Evolutionary conservation across 1,140 invertebrate genomes (phyloP), one percentile per base, ranked within the genome.

Genomic region (Pseudomyrmex pallidus): DNA sequence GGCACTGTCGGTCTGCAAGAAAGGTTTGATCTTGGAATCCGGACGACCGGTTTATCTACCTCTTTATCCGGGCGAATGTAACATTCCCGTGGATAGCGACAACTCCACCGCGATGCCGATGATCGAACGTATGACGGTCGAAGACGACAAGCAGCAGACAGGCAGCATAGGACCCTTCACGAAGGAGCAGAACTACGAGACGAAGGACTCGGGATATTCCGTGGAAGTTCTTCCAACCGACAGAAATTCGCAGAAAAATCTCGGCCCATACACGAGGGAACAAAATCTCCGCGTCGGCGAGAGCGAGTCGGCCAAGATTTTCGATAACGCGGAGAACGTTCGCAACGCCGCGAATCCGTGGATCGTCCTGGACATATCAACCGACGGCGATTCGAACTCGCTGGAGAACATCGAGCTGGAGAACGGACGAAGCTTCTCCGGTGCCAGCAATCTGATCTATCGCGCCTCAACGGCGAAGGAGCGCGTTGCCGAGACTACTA

Each of bases 1-100:
- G 90, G 96, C 96, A 17, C 95, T 96, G 35, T 98, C 97, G 0
- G 95, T 98, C 46, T 98, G 98, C 89, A 96, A 96, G 57, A 96
- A 96, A 87, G 96, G 96, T 48, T 93, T 98, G 8, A 95, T 96
- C 46, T 92, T 98, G n/a, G 96, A 97, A 87, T 97, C 97, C 1
- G 97, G 96, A 7, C 95, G 95, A 62, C 95, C 97, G 0, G 95
- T 97, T 0, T 95, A 96, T 15, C 90, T 98, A 57, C 96, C 96
- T 1, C 95, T 98, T 1, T 96, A 96, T 85, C 95, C 96, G 0
- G 97, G 97, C 13, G 96, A 98, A 83, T 98, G 98, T 91, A 96
- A 96, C 85, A 93, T 95, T 56, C 95, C 93, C 0, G 25, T 78
- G 13, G 94, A 94, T 54, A 9, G 54, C 0, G 92, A 93, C 0